phyloP scores from a whole-genome alignment of 2,888 invertebrate genomes.

The Pseudanteris insignis region DNA sequence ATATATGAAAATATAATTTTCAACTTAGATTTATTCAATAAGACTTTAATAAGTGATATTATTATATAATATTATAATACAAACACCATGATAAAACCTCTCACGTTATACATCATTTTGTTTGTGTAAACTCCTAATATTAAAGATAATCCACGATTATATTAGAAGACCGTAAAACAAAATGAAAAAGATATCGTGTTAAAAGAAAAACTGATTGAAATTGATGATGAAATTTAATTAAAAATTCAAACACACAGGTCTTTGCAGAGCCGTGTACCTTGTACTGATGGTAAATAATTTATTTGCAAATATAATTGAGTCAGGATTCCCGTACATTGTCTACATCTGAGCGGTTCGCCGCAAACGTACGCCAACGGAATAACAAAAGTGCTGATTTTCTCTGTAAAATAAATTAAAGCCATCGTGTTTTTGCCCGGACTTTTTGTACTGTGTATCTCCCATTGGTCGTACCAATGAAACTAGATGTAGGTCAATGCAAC shows the following conservation, averaged over 20 bases:
- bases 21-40: too few relatives aligned
- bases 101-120: too few relatives aligned
- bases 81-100: too few relatives aligned
- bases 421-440: constrained; percentile 24
- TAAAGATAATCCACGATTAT: too few relatives aligned
- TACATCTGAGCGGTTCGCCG: too few relatives aligned
- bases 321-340: constrained; percentile 1
- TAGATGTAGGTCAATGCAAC: constrained; percentile 32
- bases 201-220: too few relatives aligned
- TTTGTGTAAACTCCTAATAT: too few relatives aligned
- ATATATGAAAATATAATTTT: too few relatives aligned
- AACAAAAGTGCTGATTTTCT: constrained; percentile 19
- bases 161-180: too few relatives aligned
- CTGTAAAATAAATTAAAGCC: constrained; percentile 29
- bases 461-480: constrained; percentile 8
- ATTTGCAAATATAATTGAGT: constrained; percentile 17
- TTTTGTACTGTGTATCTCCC: constrained; percentile 11
- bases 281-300: constrained; percentile 13
- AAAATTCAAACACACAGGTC: constrained; percentile 8
- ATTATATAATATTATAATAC: too few relatives aligned
- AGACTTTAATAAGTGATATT: too few relatives aligned
- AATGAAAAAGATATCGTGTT: too few relatives aligned
- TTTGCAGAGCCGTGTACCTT: neutral
- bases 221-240: constrained; percentile 19
- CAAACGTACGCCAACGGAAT: constrained; percentile 2